Conservation (phyloP, 2,888 invertebrate genomes). For the Andrena chrysosceles region DNA sequence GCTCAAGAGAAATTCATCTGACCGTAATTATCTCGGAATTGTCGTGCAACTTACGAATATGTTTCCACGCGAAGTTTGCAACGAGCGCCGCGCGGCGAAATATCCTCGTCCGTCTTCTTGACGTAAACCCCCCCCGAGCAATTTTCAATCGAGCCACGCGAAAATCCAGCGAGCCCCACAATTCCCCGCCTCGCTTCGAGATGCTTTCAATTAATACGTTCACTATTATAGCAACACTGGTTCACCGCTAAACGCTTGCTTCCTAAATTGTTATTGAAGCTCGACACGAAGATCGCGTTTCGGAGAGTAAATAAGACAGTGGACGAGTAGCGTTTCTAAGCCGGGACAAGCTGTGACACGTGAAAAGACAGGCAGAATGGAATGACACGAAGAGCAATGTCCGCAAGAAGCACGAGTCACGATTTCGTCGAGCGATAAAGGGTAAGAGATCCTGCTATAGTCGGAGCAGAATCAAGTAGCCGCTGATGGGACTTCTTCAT, state of each 20-base stretch:
- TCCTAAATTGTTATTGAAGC: background rate
- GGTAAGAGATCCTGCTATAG: slow-evolving; percentile 38
- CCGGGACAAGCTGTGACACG: background rate
- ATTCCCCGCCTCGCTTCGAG: background rate
- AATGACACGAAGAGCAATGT: slow-evolving; percentile 33
- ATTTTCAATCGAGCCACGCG: background rate
- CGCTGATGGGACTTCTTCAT: background rate
- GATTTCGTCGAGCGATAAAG: slow-evolving; percentile 45
- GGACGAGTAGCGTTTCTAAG: slow-evolving; percentile 12
- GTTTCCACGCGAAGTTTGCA: background rate
- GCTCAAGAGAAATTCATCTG: slow-evolving; percentile 27
- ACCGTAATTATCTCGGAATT: slow-evolving; percentile 38
- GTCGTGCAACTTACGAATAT: slow-evolving; percentile 9
- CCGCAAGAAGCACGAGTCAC: slow-evolving; percentile 18
- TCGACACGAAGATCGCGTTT: background rate
- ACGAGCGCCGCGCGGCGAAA: background rate
- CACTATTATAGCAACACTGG: background rate
- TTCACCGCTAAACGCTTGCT: background rate
- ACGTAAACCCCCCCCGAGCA: background rate
- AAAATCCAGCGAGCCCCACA: background rate
- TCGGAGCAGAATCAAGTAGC: background rate
- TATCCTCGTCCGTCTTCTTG: slow-evolving; percentile 3
- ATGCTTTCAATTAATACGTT: background rate
- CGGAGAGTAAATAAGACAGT: background rate
- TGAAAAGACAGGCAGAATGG: background rate